Percentiles rank a stretch among this genome's conserved stretches.
phyloP scores from a whole-genome alignment of 2,888 invertebrate species.

The Phyto melanocephala region DNA sequence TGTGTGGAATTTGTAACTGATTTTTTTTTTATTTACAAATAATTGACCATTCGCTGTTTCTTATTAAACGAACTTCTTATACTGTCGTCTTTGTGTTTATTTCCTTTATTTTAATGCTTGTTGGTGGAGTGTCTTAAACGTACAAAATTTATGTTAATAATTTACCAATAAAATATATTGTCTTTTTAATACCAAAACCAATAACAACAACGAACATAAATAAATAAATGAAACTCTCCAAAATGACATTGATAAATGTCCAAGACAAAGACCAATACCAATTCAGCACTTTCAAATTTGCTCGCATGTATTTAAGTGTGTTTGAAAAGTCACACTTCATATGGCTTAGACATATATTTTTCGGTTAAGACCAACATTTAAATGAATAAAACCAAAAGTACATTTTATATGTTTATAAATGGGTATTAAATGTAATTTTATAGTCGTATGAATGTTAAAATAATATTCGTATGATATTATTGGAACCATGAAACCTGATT shows the following conservation, averaged over 20 bases:
- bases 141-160: slow-evolving; percentile 60
- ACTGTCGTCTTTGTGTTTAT: too few relatives aligned
- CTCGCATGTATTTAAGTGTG: neutral
- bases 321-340: slow-evolving; percentile 51
- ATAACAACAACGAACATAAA: slow-evolving; percentile 3
- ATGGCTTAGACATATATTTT: neutral
- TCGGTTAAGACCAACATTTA: neutral
- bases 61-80: neutral
- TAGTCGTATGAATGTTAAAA: slow-evolving; percentile 4
- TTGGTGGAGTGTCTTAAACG: slow-evolving; percentile 19
- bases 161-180: slow-evolving; percentile 44
- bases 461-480: neutral
- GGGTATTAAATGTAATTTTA: slow-evolving; percentile 28
- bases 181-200: neutral
- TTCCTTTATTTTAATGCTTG: slow-evolving; percentile 11
- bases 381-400: neutral
- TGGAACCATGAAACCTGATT: neutral
- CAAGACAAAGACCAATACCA: neutral
- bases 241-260: slow-evolving; percentile 56
- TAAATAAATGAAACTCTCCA: slow-evolving; percentile 40
- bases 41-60: slow-evolving; percentile 40
- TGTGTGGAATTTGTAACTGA: neutral
- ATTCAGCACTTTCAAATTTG: slow-evolving; percentile 37
- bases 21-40: slow-evolving; percentile 15
- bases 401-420: slow-evolving; percentile 25